These are phyloP conservation scores for Mycetomoellerius zeteki DNA, from an alignment of 1,140 invertebrate species.

Conservation along the genomic window DNA sequence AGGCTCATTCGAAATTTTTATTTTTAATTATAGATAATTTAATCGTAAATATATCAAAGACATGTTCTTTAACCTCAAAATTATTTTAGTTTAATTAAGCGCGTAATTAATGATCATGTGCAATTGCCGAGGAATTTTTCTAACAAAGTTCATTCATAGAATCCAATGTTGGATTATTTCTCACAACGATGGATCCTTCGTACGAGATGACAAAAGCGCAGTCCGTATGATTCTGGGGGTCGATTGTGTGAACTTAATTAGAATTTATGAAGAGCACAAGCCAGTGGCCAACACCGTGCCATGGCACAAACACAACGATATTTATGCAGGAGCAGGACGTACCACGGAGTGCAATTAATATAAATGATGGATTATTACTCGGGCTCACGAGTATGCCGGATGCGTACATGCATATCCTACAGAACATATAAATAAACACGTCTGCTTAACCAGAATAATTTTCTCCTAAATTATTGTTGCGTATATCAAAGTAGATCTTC, in stretches of 20 bases:
- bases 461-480: constrained; percentile 39
- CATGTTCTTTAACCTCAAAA: constrained; percentile 8
- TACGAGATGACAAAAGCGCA: constrained; percentile 39
- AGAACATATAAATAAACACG: constrained; percentile 37
- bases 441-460: constrained; percentile 19
- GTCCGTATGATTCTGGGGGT: constrained; percentile 64
- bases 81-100: background rate
- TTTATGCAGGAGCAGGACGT: constrained; percentile 79
- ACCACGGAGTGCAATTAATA: constrained; percentile 84
- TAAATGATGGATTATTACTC: constrained; percentile 84
- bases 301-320: constrained; percentile 79
- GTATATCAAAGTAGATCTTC: constrained; percentile 12
- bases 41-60: background rate
- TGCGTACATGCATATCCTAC: constrained; percentile 67
- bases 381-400: constrained; percentile 73
- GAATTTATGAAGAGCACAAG: constrained; percentile 83
- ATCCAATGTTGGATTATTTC: constrained; percentile 21
- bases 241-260: constrained; percentile 84
- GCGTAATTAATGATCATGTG: constrained; percentile 12
- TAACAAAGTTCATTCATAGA: background rate
- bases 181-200: background rate
- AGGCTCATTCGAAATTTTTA: background rate
- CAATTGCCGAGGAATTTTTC: background rate
- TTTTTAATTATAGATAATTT: background rate
- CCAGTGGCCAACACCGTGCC: constrained; percentile 65